Percentiles rank a stretch among this genome's conserved stretches.
phyloP scores from a whole-genome alignment of 2,113 vertebrate genomes.

The Serinus canaria region DNA sequence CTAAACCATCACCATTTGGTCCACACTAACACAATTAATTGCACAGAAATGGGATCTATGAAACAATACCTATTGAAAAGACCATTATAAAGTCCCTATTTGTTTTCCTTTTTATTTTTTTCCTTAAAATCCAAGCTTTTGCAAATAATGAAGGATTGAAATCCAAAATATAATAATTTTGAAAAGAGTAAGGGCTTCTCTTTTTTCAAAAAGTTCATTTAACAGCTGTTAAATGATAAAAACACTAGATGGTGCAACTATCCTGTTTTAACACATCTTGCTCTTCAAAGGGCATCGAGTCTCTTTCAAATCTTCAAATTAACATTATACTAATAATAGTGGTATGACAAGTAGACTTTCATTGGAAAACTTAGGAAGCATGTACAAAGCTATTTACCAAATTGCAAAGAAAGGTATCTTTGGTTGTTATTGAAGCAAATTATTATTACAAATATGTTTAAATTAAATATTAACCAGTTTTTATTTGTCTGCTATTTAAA shows the following conservation, averaged over 20 bases:
- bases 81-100: not conserved
- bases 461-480: not conserved
- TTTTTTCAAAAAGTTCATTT: not conserved
- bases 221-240: not conserved
- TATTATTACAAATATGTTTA: not conserved
- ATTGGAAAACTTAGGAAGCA: not conserved
- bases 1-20: not conserved
- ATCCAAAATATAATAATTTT: not conserved
- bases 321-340: not conserved
- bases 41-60: not conserved
- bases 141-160: not conserved
- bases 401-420: not conserved
- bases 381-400: not conserved
- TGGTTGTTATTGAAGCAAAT: not conserved
- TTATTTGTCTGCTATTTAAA: not conserved
- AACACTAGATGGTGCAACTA: constrained; percentile 72
- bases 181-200: not conserved
- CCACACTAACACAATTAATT: not conserved
- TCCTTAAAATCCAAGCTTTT: not conserved
- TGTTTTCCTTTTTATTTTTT: not conserved
- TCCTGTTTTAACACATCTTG: constrained; percentile 9
- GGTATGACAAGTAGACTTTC: constrained; percentile 23
- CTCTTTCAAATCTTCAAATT: not conserved
- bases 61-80: not conserved
- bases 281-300: not conserved